Base-by-base conservation (phyloP, 1,140 invertebrate species). In the Zaprionus africanus region DNA sequence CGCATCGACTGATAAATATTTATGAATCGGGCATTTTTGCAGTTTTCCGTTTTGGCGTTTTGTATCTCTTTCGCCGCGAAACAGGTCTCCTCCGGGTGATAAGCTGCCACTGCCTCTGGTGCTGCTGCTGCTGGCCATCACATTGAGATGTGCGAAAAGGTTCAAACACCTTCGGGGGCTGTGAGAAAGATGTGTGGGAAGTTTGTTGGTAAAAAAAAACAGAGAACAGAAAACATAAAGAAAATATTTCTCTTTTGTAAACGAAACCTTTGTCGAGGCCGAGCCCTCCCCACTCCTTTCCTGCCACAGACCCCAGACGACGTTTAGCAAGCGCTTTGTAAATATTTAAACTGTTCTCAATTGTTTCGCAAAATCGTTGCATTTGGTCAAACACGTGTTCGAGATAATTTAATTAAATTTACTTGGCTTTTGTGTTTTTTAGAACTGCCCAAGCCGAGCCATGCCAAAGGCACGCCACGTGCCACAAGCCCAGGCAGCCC, bases 371-470 rank as follows among this genome's bases (percentile, higher is more conserved):
- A 91, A 91, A 91, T 91, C 85, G 78, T 91, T 90, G 90, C 90
- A 91, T 87, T 88, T 91, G 90, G 90, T 84, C 82, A 90, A 91
- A 90, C 90, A 91, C 90, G 90, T 91, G 90, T 79, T 91, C 61
- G 71, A 73, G 84, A 91, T 91, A 91, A 91, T 91, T 91, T 81
- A 91, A 91, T 91, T 91, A 91, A 91, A 86, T 91, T 91, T 91
- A 91, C 90, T 91, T 91, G 78, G 73, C 79, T 78, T 80, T 82
- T 66, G 76, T 78, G 17, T 63, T 76, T 75, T 78, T 72, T 79
- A 64, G 34, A 67, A 51, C 51, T 59, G 49, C 11, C 24, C 71
- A 59, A 66, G 65, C 51, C 65, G 24, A 43, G 28, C 59, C 15
- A 26, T 68, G 78, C 61, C 81, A 57, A 56, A 65, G 36, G 59